These are phyloP conservation scores for Sylvietta virens DNA, from an alignment of 2,113 vertebrate species.

Conservation along the genomic window DNA sequence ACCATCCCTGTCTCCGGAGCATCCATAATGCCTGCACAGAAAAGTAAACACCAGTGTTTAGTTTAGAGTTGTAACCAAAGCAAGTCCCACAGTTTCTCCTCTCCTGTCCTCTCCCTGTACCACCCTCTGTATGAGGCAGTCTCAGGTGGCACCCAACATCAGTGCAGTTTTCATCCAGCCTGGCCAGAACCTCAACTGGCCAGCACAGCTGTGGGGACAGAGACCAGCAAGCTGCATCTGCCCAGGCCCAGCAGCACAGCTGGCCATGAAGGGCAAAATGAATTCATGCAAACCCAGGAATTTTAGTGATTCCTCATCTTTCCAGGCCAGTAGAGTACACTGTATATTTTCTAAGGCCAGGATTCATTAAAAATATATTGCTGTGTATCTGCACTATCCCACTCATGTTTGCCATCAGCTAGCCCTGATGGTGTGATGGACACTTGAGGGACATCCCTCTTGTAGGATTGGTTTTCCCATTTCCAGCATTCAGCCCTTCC, in stretches of 20 bases:
- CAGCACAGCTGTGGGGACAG: not conserved
- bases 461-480: not conserved
- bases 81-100: not conserved
- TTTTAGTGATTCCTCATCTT: not conserved
- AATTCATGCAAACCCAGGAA: not conserved
- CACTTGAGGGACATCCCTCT: not conserved
- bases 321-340: not conserved
- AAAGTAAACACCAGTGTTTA: not conserved
- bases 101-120: not conserved
- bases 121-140: not conserved
- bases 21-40: accelerated
- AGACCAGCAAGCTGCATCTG: not conserved
- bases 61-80: not conserved
- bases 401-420: not conserved
- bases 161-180: not conserved
- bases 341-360: not conserved
- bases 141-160: not conserved
- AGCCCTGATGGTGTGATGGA: not conserved
- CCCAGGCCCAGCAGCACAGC: not conserved
- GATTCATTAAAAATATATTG: not conserved
- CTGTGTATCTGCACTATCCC: not conserved
- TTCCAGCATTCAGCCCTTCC: not conserved
- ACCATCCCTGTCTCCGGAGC: accelerated
- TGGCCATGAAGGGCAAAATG: not conserved
- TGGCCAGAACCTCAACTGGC: not conserved